A percentile compares a stretch with the other conserved stretches of the same genome.
These are phyloP conservation scores for Alsophila aescularia DNA, from an alignment of 2,888 invertebrate species.

Conservation along the genomic window DNA sequence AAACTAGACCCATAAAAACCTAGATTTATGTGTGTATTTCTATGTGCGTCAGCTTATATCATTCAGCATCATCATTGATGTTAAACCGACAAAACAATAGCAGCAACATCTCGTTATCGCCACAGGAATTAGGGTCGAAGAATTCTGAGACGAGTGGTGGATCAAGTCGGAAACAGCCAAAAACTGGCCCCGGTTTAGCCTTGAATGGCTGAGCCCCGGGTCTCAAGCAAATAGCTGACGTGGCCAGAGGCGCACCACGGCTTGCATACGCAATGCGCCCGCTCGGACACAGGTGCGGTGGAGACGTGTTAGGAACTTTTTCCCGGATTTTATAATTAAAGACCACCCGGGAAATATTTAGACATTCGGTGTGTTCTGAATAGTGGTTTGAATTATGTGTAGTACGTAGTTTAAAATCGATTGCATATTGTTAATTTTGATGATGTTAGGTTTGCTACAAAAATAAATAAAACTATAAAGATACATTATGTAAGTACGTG, in stretches of 20 bases:
- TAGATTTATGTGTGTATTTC: too few relatives aligned
- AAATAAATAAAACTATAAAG: too few relatives aligned
- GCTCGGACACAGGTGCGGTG: slow-evolving; percentile 46
- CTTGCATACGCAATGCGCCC: slow-evolving; percentile 80
- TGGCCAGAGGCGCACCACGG: slow-evolving; percentile 79
- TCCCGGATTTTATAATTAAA: slow-evolving; percentile 29
- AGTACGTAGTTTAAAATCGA: too few relatives aligned
- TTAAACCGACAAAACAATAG: neutral
- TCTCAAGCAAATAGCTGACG: slow-evolving; percentile 84
- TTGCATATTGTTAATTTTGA: too few relatives aligned
- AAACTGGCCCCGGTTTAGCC: slow-evolving; percentile 82
- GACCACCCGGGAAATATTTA: slow-evolving; percentile 32
- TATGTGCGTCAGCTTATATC: too few relatives aligned
- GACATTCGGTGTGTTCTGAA: slow-evolving; percentile 2
- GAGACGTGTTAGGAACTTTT: slow-evolving; percentile 45
- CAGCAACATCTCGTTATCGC: slow-evolving; percentile 26
- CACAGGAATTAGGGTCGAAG: slow-evolving; percentile 37
- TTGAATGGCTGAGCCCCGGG: slow-evolving; percentile 84
- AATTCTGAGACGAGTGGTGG: slow-evolving; percentile 48
- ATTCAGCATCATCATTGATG: too few relatives aligned
- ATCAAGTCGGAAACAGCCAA: slow-evolving; percentile 78
- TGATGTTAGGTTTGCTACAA: too few relatives aligned
- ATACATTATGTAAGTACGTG: too few relatives aligned
- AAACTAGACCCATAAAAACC: too few relatives aligned
- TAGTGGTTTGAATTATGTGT: neutral